Evolutionary conservation across 2,113 vertebrate genomes (phyloP), one percentile per base, ranked within the genome.

Genomic region (Sisor rabdophorus): DNA sequence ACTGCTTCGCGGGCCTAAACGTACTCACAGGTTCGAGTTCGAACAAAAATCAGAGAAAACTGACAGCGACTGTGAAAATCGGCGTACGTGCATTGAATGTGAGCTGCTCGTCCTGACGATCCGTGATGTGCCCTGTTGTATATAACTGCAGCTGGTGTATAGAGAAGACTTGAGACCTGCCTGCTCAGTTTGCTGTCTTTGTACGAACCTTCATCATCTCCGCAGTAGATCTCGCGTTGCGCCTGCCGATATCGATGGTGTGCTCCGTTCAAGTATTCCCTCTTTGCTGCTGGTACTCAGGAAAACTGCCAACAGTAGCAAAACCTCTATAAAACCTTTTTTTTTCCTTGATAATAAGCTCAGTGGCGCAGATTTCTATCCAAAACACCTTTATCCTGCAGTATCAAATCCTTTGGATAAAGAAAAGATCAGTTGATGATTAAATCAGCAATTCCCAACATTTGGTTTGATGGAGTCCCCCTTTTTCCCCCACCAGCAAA

Each of bases 281-380:
- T 75, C 47, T 65, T 83, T 76, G 73, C 81, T 54, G 74, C 79
- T 80, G 86, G 71, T 74, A 79, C 88, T 90, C 87, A 89, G 87
- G 87, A 87, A 89, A 82, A 75, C 81, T 60, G 65, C 81, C 73
- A 53, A 69, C 54, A 81, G 80, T 81, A 83, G 83, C 81, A 36
- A 60, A 58, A n/a, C 63, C 65, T 36, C 40, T 26, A 10, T 30
- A 55, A 40, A 76, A 30, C 65, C 11, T 1, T 63, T 73, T 47
- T 68, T 48, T 55, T 64, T 72, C 53, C 53, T 24, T n/a, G 36
- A 16, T 16, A 30, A 40, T 64, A 48, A 19, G 10, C 26, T 48
- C 28, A 19, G 64, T 30, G 47, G 47, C 44, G 22, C 11, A 6
- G 4, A 36, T 58, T 19, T 70, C 19, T 11, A 13, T 44, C 9